A percentile compares a stretch with the other conserved stretches of the same genome.
Evolutionary conservation across 2,113 vertebrate genomes (phyloP).

Genomic region (Neolamprologus longior): DNA sequence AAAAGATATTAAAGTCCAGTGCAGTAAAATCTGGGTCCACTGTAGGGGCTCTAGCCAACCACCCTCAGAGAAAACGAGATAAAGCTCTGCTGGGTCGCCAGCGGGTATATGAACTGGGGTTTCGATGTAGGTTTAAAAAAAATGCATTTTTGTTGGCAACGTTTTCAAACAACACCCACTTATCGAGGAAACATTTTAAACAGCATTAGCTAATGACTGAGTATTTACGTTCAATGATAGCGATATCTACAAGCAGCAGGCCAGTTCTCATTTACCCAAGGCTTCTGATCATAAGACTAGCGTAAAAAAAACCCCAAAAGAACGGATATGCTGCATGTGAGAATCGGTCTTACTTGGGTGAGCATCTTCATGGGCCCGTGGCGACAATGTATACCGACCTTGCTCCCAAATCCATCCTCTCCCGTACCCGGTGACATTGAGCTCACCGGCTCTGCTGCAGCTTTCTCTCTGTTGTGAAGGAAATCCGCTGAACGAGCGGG

Average conservation of each 20-base stretch:
- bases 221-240: neutral
- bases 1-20: neutral
- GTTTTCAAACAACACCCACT: neutral
- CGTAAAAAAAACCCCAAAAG: rapidly evolving
- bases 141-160: neutral
- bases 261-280: neutral
- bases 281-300: neutral
- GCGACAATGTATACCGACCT: neutral
- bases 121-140: neutral
- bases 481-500: constrained; percentile 10
- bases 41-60: neutral
- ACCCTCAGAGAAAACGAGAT: neutral
- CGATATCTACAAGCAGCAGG: neutral
- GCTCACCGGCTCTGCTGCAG: neutral
- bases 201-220: neutral
- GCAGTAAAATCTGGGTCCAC: neutral
- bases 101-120: neutral
- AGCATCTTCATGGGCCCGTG: neutral
- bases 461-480: neutral
- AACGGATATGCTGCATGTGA: neutral
- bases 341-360: neutral
- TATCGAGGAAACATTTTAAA: neutral
- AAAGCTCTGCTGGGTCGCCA: neutral
- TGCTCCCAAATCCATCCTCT: neutral
- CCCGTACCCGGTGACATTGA: constrained; percentile 37